Percentiles rank a stretch among this genome's conserved stretches.
Conservation (phyloP, 1,140 invertebrate genomes). For the Trigoniulus corallinus region DNA sequence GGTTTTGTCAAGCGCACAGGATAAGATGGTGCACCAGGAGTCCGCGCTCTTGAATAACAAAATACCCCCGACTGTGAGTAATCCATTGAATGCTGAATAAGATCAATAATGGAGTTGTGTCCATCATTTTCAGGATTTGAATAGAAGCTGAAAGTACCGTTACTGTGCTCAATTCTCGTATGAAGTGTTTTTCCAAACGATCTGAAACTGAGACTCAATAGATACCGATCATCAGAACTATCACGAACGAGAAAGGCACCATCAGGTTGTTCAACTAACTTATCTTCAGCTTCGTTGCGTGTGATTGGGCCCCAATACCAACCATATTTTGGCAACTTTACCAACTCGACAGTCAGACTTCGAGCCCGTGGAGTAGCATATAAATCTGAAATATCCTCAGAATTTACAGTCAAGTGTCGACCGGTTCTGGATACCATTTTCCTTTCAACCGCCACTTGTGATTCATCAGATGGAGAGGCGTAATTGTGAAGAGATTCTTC, state of each 20-base stretch:
- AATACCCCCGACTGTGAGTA: slow-evolving; percentile 49
- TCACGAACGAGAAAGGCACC: slow-evolving; percentile 61
- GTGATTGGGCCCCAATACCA: slow-evolving; percentile 51
- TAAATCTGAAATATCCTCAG: too few relatives aligned
- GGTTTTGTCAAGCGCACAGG: slow-evolving; percentile 57
- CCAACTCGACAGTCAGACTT: slow-evolving; percentile 33
- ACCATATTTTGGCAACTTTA: slow-evolving; percentile 39
- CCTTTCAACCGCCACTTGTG: too few relatives aligned
- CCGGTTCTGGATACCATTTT: too few relatives aligned
- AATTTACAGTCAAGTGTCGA: too few relatives aligned
- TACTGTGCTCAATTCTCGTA: slow-evolving; percentile 45
- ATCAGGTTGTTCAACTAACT: slow-evolving; percentile 47
- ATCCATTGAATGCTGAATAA: slow-evolving; percentile 51
- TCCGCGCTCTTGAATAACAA: slow-evolving; percentile 47
- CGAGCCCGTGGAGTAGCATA: too few relatives aligned
- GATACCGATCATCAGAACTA: slow-evolving; percentile 48
- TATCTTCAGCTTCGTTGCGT: slow-evolving; percentile 40
- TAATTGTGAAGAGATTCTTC: too few relatives aligned
- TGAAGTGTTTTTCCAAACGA: slow-evolving; percentile 55
- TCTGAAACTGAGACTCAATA: slow-evolving; percentile 52
- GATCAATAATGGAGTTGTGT: slow-evolving; percentile 45
- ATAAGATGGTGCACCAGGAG: slow-evolving; percentile 45
- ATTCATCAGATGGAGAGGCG: too few relatives aligned
- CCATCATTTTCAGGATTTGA: slow-evolving; percentile 43
- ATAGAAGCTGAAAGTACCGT: slow-evolving; percentile 46